Percentiles rank a stretch among this genome's conserved stretches.
Conservation (phyloP, 2,888 invertebrate species). For the Alentia gelatinosa region DNA sequence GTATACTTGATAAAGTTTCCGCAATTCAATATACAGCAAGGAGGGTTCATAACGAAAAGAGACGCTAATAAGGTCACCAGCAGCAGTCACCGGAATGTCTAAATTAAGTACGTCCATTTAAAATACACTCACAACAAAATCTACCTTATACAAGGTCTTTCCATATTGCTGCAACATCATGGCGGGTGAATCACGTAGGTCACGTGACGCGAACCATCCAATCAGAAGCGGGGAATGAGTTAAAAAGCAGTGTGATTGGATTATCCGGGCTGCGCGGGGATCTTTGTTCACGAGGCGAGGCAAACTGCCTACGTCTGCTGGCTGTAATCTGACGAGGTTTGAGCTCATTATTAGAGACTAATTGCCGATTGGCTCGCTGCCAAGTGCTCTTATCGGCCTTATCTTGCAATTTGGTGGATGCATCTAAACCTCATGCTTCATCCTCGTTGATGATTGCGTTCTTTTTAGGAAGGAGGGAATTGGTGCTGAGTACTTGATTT, state of each 20-base stretch:
- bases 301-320: conserved; percentile 31
- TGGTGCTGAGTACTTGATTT: too few relatives aligned
- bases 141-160: too few relatives aligned
- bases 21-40: too few relatives aligned
- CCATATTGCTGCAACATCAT: neutral
- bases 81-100: too few relatives aligned
- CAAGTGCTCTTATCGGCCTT: conserved; percentile 23
- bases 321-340: conserved; percentile 11
- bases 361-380: conserved; percentile 37
- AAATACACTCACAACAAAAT: too few relatives aligned
- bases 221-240: conserved; percentile 8
- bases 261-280: neutral
- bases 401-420: neutral
- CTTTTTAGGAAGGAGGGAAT: neutral
- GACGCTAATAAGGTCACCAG: too few relatives aligned
- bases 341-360: conserved; percentile 35
- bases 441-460: neutral
- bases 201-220: conserved; percentile 22
- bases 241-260: conserved; percentile 33
- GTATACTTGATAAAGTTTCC: too few relatives aligned
- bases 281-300: neutral
- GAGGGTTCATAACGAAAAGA: too few relatives aligned
- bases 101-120: too few relatives aligned
- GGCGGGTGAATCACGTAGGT: neutral
- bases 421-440: neutral